phyloP scores from a whole-genome alignment of 2,888 invertebrate species.

The Phragmatobia fuliginosa region DNA sequence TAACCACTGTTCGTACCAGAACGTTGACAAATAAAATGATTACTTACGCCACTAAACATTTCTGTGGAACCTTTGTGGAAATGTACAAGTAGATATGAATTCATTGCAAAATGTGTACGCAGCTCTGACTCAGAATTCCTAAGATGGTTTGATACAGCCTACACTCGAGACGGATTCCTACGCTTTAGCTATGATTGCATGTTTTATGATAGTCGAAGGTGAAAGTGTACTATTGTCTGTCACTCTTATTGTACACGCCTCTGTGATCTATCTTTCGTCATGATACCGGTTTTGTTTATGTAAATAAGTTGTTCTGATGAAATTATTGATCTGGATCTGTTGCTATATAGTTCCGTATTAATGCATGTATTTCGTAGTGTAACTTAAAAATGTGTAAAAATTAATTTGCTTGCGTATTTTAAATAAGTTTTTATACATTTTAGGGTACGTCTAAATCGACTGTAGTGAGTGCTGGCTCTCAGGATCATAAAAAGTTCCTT shows the following conservation, averaged over 20 bases:
- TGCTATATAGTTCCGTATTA: slow-evolving; percentile 41
- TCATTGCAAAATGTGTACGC: slow-evolving; percentile 7
- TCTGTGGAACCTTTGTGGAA: background rate
- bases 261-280: slow-evolving; percentile 54
- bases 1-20: background rate
- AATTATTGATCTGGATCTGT: slow-evolving; percentile 53
- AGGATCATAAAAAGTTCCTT: no score
- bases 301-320: slow-evolving; percentile 61
- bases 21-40: background rate
- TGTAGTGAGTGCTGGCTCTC: no score
- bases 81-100: background rate
- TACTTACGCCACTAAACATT: background rate
- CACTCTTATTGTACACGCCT: slow-evolving; percentile 52
- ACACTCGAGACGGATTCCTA: slow-evolving; percentile 31
- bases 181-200: slow-evolving; percentile 34
- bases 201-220: slow-evolving; percentile 44
- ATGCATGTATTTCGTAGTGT: background rate
- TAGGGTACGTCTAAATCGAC: background rate
- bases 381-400: background rate
- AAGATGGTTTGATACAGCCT: slow-evolving; percentile 25
- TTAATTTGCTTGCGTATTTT: background rate
- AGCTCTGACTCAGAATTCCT: slow-evolving; percentile 14
- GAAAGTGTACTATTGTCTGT: slow-evolving; percentile 64
- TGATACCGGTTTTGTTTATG: slow-evolving; percentile 60
- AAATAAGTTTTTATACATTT: background rate